Percentiles rank a stretch among this genome's conserved stretches.
Evolutionary conservation across 2,797 vertebrate genomes (phyloP).

Genomic region (Semotilus atromaculatus): DNA sequence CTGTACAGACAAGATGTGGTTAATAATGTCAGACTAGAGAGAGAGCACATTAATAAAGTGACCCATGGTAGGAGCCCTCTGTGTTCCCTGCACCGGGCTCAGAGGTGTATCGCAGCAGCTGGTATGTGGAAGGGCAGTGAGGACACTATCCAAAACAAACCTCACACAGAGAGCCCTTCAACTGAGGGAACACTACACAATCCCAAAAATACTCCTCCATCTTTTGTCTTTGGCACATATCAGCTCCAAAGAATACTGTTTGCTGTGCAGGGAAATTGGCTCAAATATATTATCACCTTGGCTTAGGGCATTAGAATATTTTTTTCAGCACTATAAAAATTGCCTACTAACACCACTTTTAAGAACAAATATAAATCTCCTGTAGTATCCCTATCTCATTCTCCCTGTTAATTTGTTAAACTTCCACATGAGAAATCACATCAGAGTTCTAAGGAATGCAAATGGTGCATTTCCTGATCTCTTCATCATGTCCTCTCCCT

Average conservation of each 20-base stretch:
- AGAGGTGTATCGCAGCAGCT: slow-evolving; percentile 82
- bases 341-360: slow-evolving; percentile 25
- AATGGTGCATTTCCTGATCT: slow-evolving; percentile 54
- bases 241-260: slow-evolving; percentile 19
- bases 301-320: not conserved
- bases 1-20: slow-evolving; percentile 40
- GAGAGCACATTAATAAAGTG: slow-evolving; percentile 85
- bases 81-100: slow-evolving; percentile 76
- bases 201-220: slow-evolving; percentile 35
- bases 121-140: slow-evolving; percentile 79
- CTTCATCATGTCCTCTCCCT: slow-evolving; percentile 43
- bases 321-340: slow-evolving; percentile 27
- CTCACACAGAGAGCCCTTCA: slow-evolving; percentile 45
- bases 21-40: slow-evolving; percentile 50
- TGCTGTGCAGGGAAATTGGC: slow-evolving; percentile 24
- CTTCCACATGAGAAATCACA: slow-evolving; percentile 43
- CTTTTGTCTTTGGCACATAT: slow-evolving; percentile 43
- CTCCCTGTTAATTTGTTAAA: slow-evolving; percentile 43
- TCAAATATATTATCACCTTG: slow-evolving; percentile 12
- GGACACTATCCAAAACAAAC: slow-evolving; percentile 68
- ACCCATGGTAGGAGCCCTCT: slow-evolving; percentile 82
- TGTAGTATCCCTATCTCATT: not conserved
- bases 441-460: slow-evolving; percentile 53
- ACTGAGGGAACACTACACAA: slow-evolving; percentile 35
- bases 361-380: slow-evolving; percentile 9